Evolutionary conservation across 2,113 vertebrate genomes (phyloP), one percentile per base, ranked within the genome.

Genomic region (Acrocephalus arundinaceus): DNA sequence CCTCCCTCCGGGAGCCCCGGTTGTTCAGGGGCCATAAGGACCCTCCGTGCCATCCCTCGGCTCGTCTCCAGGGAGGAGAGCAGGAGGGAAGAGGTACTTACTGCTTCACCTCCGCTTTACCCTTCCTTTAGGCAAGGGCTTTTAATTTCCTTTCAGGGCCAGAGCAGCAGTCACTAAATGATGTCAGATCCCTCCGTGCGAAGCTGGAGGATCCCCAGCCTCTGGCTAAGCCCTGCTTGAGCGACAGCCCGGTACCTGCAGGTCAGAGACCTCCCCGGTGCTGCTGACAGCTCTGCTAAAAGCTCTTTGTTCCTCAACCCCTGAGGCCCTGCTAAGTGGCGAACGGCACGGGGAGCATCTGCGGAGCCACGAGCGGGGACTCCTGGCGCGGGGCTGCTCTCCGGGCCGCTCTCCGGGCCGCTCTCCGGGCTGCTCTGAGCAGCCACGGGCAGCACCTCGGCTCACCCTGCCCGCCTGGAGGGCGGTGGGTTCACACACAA

Each of bases 281-380:
- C 95, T 93, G 89, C 95, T 73, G 85, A 93, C 91, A 96, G 95
- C 94, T 95, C 93, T 88, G 93, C 93, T 95, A 90, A 96, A 94
- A 97, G 90, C 91, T 95, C 89, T 95, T 91, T 93, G 89, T 91
- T 94, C 85, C 93, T 74, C 93, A 80, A 1, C 85, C 89, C 87
- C 94, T 13, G 77, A 90, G 95, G 91, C 73, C 86, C 80, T 2
- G 23, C 76, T 95, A 73, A 83, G 85, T 84, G 85, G 62, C 2
- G 0, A 80, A 8, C 27, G 37, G 90, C 71, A 62, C 45, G 8
- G 71, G 57, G 70, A 93, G 78, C 94, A 80, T 73, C 89, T 66
- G 74, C 2, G 1, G 93, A 75, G 63, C 82, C 67, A 2, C 0
- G 10, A 39, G 62, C 83, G 14, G 31, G 55, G 31, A 22, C 57